phyloP scores from a whole-genome alignment of 30 jellyfish, hydroid and myxozoan genomes.

The Turritopsis dohrnii region DNA sequence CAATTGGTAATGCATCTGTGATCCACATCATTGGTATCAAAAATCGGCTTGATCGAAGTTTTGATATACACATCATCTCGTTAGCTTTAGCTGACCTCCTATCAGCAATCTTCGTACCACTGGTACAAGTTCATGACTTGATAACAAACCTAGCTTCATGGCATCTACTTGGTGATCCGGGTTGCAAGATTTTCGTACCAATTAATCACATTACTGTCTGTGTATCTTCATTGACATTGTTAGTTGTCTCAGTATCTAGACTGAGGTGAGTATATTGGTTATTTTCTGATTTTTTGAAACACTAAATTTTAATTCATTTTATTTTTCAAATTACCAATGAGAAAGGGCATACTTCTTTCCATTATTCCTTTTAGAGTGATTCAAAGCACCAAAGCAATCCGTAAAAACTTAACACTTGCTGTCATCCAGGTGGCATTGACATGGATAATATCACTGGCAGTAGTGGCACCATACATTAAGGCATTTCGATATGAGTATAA shows the following conservation, averaged over 20 bases:
- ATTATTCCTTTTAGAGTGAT: slow-evolving; percentile 32
- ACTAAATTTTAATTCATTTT: neutral
- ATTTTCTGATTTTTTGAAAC: neutral
- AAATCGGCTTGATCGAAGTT: slow-evolving; percentile 5
- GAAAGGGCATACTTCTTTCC: neutral
- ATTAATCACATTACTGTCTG: slow-evolving; percentile 27
- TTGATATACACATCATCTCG: slow-evolving; percentile 18
- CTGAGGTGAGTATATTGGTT: slow-evolving; percentile 5
- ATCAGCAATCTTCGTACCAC: slow-evolving; percentile 16
- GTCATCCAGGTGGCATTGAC: neutral
- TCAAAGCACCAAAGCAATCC: slow-evolving; percentile 13
- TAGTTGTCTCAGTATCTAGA: slow-evolving; percentile 10
- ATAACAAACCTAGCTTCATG: neutral
- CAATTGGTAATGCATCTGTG: slow-evolving; percentile 12
- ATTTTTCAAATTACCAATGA: neutral
- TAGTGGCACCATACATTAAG: slow-evolving; percentile 20
- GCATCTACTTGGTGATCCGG: slow-evolving; percentile 18
- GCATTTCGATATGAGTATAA: neutral
- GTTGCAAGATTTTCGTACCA: slow-evolving; percentile 29
- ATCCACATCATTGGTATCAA: slow-evolving; percentile 18
- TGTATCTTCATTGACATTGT: slow-evolving; percentile 28
- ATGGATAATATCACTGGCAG: slow-evolving; percentile 12
- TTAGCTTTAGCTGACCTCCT: slow-evolving; percentile 22
- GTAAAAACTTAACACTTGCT: neutral
- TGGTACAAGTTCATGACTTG: slow-evolving; percentile 18